A percentile compares a stretch with the other conserved stretches of the same genome.
Evolutionary conservation across 2,797 vertebrate species (phyloP).

Genomic region (Thaleichthys pacificus): DNA sequence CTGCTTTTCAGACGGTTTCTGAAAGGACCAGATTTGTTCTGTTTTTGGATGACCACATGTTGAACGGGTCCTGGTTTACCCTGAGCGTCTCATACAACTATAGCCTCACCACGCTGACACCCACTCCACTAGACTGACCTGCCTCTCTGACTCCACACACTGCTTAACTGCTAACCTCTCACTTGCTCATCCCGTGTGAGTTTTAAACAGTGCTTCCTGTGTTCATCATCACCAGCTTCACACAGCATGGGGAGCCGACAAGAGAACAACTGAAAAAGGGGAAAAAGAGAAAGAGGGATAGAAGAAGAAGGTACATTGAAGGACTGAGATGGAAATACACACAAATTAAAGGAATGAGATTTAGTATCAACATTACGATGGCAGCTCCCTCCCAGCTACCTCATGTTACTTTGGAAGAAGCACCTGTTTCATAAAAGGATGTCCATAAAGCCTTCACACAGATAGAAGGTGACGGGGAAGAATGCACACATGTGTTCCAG

Average conservation of each 20-base stretch:
- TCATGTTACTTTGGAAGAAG: constrained; percentile 5
- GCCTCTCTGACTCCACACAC: neutral
- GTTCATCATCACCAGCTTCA: constrained; percentile 23
- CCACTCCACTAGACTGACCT: neutral
- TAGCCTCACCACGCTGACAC: constrained; percentile 16
- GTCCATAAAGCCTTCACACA: constrained; percentile 31
- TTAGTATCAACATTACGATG: neutral
- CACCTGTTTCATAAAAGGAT: constrained; percentile 32
- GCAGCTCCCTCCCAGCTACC: no score
- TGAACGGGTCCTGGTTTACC: constrained; percentile 43
- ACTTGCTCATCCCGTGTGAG: constrained; percentile 1
- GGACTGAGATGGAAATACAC: neutral
- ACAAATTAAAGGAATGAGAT: neutral
- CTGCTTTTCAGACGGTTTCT: constrained; percentile 58
- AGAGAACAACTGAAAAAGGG: neutral
- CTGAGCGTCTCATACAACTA: constrained; percentile 10
- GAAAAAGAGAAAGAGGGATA: neutral
- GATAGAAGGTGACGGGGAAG: constrained; percentile 29
- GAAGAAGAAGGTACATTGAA: neutral
- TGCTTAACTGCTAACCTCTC: neutral
- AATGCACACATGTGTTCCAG: constrained; percentile 47
- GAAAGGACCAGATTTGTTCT: constrained; percentile 52
- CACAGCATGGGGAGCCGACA: constrained; percentile 2
- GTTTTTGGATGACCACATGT: constrained; percentile 53
- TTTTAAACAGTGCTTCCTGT: constrained; percentile 8